phyloP scores from a whole-genome alignment of 30 jellyfish, hydroid and myxozoan species.

The Hydractinia echinata region DNA sequence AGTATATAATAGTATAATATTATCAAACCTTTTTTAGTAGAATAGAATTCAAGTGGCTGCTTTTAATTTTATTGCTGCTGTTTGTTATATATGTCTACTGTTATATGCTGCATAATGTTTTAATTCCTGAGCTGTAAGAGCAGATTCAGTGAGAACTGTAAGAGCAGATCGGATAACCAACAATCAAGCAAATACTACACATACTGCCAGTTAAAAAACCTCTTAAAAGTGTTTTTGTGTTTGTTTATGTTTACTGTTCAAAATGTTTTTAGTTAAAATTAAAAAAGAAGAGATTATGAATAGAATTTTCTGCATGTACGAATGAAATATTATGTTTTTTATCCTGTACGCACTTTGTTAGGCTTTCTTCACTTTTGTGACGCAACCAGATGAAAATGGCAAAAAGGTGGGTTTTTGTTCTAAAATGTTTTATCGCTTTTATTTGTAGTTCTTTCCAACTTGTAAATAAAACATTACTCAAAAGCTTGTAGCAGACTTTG shows the following conservation, averaged over 20 bases:
- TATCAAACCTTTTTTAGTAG: background rate
- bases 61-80: too few species aligned
- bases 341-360: background rate
- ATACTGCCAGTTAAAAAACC: too few species aligned
- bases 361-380: slow-evolving; percentile 83
- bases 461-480: background rate
- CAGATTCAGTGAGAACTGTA: background rate
- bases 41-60: too few species aligned
- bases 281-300: too few species aligned
- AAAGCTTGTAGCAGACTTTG: background rate
- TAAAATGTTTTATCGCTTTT: background rate
- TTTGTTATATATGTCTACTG: too few species aligned
- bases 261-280: too few species aligned
- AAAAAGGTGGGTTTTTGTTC: slow-evolving; percentile 33
- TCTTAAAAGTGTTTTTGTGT: background rate
- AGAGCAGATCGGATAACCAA: too few species aligned
- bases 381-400: slow-evolving; percentile 66
- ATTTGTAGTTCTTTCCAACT: background rate
- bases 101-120: too few species aligned
- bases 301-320: too few species aligned
- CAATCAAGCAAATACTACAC: background rate
- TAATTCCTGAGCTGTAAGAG: background rate
- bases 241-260: too few species aligned
- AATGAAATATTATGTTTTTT: too few species aligned
- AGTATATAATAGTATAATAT: background rate